Evolutionary conservation across 2,888 invertebrate species (phyloP).

Genomic region (Phragmatobia fuliginosa): DNA sequence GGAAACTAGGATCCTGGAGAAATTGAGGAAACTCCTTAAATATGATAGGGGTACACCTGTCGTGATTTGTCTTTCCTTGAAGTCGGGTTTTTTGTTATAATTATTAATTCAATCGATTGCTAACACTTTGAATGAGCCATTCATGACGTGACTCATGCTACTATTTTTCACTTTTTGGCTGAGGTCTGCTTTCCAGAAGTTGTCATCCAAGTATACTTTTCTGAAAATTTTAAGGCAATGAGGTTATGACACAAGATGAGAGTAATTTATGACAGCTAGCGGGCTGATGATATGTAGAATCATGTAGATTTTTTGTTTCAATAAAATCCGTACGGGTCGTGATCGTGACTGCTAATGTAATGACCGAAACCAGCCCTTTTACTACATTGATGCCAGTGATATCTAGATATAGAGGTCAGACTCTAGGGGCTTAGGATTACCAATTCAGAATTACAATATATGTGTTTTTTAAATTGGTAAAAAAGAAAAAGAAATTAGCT

Average conservation of each 20-base stretch:
- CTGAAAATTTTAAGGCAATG: neutral
- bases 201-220: constrained; percentile 10
- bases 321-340: neutral
- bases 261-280: neutral
- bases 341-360: neutral
- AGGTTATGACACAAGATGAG: neutral
- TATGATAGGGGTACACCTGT: too few relatives aligned
- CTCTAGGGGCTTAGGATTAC: too few relatives aligned
- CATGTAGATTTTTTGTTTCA: neutral
- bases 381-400: too few relatives aligned
- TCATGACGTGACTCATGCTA: constrained; percentile 1
- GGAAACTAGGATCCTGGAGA: too few relatives aligned
- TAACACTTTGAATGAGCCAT: constrained; percentile 14
- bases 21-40: too few relatives aligned
- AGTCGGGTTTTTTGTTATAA: too few relatives aligned
- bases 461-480: too few relatives aligned
- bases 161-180: constrained; percentile 4
- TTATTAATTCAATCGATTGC: constrained; percentile 17
- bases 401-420: too few relatives aligned
- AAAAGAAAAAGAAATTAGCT: too few relatives aligned
- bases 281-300: too few relatives aligned
- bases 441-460: too few relatives aligned
- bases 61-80: too few relatives aligned
- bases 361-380: neutral
- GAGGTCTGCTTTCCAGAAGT: constrained; percentile 15